Conservation (phyloP, 2,797 vertebrate species). For the Squalus acanthias region DNA sequence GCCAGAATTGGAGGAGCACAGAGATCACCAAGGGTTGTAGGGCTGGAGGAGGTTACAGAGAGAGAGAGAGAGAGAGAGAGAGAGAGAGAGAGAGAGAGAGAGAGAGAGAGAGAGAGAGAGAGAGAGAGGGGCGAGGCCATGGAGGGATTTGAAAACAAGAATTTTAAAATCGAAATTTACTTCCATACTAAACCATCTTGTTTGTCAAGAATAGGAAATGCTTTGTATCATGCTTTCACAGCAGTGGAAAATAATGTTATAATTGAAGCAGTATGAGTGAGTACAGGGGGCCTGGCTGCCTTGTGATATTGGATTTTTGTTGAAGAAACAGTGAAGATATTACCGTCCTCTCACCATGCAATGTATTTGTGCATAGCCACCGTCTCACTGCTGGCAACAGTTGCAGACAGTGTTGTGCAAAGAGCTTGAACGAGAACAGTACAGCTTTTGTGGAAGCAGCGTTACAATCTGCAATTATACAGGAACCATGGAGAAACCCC, state of each 20-base stretch:
- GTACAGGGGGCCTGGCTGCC: background rate
- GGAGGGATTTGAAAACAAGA: too few relatives aligned
- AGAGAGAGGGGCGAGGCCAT: too few relatives aligned
- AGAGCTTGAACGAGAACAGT: background rate
- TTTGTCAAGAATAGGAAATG: background rate
- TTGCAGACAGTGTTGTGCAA: background rate
- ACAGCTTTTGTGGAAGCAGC: conserved; percentile 24
- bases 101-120: too few relatives aligned
- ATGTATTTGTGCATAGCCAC: background rate
- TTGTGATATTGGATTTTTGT: background rate
- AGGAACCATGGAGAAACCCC: background rate
- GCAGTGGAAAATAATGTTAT: background rate
- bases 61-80: too few relatives aligned
- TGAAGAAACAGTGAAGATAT: background rate
- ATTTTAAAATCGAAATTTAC: too few relatives aligned
- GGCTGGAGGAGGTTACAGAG: too few relatives aligned
- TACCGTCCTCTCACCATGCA: background rate
- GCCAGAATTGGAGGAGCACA: too few relatives aligned
- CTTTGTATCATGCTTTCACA: background rate
- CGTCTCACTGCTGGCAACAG: conserved; percentile 3
- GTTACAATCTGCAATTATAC: conserved; percentile 27
- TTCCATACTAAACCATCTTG: background rate
- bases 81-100: too few relatives aligned
- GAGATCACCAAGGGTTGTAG: too few relatives aligned
- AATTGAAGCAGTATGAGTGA: background rate